These are phyloP conservation scores for Pampusana beccarii DNA, from an alignment of 2,113 vertebrate genomes.

Conservation along the genomic window DNA sequence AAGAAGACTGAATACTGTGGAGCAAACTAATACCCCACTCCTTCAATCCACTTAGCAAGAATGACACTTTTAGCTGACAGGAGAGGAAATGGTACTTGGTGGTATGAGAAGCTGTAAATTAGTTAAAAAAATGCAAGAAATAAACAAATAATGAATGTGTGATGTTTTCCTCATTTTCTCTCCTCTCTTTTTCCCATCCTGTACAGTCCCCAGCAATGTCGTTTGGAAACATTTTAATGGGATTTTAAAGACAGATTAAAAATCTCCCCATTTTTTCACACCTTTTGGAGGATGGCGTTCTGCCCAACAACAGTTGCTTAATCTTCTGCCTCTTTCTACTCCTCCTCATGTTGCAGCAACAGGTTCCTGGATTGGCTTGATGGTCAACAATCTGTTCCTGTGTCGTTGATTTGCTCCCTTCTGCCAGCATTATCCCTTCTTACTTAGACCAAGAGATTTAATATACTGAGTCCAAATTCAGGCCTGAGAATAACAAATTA, in stretches of 20 bases:
- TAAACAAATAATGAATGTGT: not conserved
- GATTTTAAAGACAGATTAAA: not conserved
- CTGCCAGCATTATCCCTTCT: not conserved
- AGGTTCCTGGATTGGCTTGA: not conserved
- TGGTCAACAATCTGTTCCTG: not conserved
- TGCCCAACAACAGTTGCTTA: not conserved
- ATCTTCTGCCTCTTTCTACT: not conserved
- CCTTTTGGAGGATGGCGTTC: not conserved
- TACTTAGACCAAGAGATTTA: not conserved
- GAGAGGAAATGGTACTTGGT: not conserved
- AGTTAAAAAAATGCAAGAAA: not conserved
- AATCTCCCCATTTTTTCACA: not conserved
- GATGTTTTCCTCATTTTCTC: too few species aligned
- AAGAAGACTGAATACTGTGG: not conserved
- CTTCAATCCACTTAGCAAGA: not conserved
- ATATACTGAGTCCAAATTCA: not conserved
- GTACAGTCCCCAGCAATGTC: too few species aligned
- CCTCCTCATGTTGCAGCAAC: not conserved
- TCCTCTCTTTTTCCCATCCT: too few species aligned
- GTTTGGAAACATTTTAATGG: too few species aligned
- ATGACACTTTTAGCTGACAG: not conserved
- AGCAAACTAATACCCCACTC: not conserved
- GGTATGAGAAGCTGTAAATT: not conserved
- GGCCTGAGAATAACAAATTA: not conserved
- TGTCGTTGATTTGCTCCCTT: not conserved